phyloP scores from a whole-genome alignment of 1,140 invertebrate genomes.

The Drosophila mojavensis region DNA sequence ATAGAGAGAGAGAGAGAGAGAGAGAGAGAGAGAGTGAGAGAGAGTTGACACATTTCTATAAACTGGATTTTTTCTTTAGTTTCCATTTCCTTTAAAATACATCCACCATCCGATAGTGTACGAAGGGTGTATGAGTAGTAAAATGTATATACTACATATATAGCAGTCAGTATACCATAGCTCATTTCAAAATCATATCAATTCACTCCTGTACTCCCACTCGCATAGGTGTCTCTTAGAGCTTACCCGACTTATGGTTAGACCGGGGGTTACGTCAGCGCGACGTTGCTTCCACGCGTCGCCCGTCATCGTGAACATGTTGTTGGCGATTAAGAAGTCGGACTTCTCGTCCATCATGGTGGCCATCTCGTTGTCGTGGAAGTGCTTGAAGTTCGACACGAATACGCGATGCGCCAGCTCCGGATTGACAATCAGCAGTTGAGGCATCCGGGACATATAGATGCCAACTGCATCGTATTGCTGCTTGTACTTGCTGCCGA shows the following conservation, averaged over 20 bases:
- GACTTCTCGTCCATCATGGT: constrained; percentile 67
- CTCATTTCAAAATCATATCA: too few species aligned
- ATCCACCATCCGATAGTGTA: too few species aligned
- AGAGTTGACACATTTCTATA: too few species aligned
- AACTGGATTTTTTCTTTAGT: too few species aligned
- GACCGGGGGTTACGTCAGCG: constrained; percentile 85
- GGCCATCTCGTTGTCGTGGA: constrained; percentile 78
- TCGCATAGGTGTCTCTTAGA: too few species aligned
- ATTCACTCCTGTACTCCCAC: too few species aligned
- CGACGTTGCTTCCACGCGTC: constrained; percentile 86
- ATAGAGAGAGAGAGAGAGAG: too few species aligned
- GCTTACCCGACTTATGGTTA: constrained; percentile 84
- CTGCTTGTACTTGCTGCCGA: constrained; percentile 58
- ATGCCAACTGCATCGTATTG: constrained; percentile 71
- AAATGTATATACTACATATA: too few species aligned
- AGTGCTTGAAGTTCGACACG: constrained; percentile 84
- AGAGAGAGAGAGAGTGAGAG: too few species aligned
- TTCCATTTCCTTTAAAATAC: too few species aligned
- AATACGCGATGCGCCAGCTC: constrained; percentile 85
- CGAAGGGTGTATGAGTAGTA: too few species aligned
- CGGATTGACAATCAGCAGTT: constrained; percentile 85
- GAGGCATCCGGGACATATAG: constrained; percentile 50
- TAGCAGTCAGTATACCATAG: too few species aligned
- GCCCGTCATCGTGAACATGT: constrained; percentile 84
- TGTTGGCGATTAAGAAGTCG: constrained; percentile 84